Base-by-base conservation (phyloP, 2,888 invertebrate species). In the Hipparchia sbordonii region DNA sequence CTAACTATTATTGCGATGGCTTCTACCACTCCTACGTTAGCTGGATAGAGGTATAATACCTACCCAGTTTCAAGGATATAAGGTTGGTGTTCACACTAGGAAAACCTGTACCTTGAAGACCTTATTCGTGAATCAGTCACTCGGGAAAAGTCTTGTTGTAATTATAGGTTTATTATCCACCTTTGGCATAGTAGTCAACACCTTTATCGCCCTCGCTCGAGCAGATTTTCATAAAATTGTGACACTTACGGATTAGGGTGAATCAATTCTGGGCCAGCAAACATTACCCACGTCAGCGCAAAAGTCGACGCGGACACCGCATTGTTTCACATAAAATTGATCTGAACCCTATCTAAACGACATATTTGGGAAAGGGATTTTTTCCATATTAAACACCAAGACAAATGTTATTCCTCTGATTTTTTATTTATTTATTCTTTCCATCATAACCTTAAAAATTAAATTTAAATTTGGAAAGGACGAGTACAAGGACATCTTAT, bases 221-320 rank as follows among this genome's bases (percentile, higher is more conserved):
- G 82, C n/a, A 61, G 62, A 70, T 70, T 80, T 82, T 82, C 82
- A 81, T 86, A 89, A 89, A 86, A 86, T 80, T 82, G 82, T 88
- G 89, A 89, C 89, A 86, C 88, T 86, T 87, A 89, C 87, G 86
- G 89, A 91, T 90, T 87, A 90, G 91, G 89, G 90, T 88, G 87
- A 90, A 90, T 90, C 89, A 89, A 89, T 90, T 89, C 86, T 79
- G 81, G 82, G 83, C 83, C 82, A 80, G 85, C 86, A 87, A 89
- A 90, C 89, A 87, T 82, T 82, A 89, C 91, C 89, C 89, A 82
- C 87, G 90, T 91, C 90, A 89, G 83, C 84, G 82, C 54, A 71
- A 73, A 73, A 74, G 72, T 78, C 78, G 80, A 78, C 81, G 72
- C 67, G 57, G 78, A 77, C 79, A 74, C 74, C 82, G 83, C 82